Evolutionary conservation across 2,888 invertebrate species (phyloP), one percentile per base, ranked within the genome.

Genomic region (Limnephilus marmoratus): DNA sequence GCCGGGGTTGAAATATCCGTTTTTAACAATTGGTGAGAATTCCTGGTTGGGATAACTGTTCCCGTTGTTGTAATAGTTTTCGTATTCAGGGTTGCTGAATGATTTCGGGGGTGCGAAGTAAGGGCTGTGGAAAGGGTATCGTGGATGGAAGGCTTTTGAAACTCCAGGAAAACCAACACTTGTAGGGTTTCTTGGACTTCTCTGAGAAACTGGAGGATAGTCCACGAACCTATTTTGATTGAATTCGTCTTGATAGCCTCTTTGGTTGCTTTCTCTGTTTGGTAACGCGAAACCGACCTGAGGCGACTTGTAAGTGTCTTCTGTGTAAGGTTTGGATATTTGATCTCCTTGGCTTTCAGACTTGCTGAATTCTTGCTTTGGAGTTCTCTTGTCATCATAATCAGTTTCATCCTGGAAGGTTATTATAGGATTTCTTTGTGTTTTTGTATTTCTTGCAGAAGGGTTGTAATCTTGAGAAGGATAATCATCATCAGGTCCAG

Each of bases 391-490:
- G 93, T 96, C 96, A 68, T 96, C 96, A 90, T 96, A 96, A 91
- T 96, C 96, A 2, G 95, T 94, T 1, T 95, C 94, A n/a, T 96
- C 96, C n/a, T 96, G 96, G 91, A 96, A 96, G 94, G 96, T 96
- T n/a, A 96, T 95, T 94, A 95, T 95, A 93, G 85, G 93, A 94
- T 90, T 95, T 68, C 53, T 68, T 68, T 68, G 53, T 15, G 15
- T 53, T 12, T 4, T 18, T 18, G 4, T 18, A 5, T 53, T 53
- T 53, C 53, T 53, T 18, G 53, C 15, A 53, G 53, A 53, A 53
- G 53, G 53, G 18, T 53, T 53, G 18, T 53, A 53, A 3, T 53
- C 53, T 53, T 18, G 13, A 34, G 15, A 41, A 45, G 45, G 0
- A 96, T 80, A 89, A 41, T 90, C 91, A 15, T 90, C 91, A 18